Evolutionary conservation across 2,888 invertebrate genomes (phyloP).

Genomic region (Calameuta pallipes): DNA sequence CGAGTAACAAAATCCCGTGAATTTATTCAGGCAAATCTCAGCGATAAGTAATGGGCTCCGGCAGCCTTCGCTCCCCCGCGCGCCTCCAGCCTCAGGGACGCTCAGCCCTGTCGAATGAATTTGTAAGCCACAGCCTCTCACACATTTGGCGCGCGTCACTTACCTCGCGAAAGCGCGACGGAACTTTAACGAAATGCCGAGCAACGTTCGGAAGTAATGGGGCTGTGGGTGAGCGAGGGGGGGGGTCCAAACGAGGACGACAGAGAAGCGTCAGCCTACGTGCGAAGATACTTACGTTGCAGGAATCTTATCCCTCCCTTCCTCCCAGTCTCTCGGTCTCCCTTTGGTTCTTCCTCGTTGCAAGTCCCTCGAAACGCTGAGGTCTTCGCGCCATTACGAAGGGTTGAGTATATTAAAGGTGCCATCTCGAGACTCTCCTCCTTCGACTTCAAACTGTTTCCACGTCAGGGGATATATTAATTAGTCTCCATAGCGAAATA

Average conservation of each 20-base stretch:
- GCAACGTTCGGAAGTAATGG: slow-evolving; percentile 21
- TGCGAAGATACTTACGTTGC: slow-evolving; percentile 36
- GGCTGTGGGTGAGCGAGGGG: slow-evolving; percentile 27
- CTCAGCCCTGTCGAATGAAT: slow-evolving; percentile 35
- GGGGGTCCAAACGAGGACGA: slow-evolving; percentile 40
- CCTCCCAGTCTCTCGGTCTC: not conserved
- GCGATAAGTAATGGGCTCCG: slow-evolving; percentile 36
- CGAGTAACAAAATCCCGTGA: slow-evolving; percentile 19
- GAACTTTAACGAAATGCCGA: slow-evolving; percentile 39
- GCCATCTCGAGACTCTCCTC: not conserved
- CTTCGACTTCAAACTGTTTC: not conserved
- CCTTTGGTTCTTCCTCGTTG: too few species aligned
- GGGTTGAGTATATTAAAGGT: not conserved
- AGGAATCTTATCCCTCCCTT: not conserved
- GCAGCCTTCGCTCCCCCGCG: slow-evolving; percentile 14
- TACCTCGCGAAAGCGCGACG: slow-evolving; percentile 20
- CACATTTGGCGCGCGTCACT: slow-evolving; percentile 22
- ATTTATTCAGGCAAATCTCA: slow-evolving; percentile 20
- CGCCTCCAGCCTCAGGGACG: not conserved
- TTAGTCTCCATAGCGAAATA: slow-evolving; percentile 24
- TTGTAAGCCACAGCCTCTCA: slow-evolving; percentile 37
- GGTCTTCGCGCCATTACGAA: not conserved
- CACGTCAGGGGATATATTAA: slow-evolving; percentile 27
- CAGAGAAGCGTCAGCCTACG: slow-evolving; percentile 35
- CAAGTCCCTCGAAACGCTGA: not conserved